Conservation (phyloP, 1,140 invertebrate genomes). For the Myzus persicae region DNA sequence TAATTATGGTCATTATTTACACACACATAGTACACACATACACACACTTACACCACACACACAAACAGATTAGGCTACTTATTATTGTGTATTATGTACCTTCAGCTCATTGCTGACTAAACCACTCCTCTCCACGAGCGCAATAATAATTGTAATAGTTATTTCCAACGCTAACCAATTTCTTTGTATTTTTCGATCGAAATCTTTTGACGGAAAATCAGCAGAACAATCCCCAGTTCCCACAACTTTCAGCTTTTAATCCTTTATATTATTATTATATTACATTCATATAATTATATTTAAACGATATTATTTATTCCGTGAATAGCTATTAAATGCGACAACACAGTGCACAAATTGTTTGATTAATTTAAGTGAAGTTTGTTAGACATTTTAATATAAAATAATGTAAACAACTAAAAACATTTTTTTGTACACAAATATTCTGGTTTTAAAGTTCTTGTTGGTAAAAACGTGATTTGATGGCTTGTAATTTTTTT, state of each 20-base stretch:
- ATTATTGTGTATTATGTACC: background rate
- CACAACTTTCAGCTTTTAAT: background rate
- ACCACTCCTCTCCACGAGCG: background rate
- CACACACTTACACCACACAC: background rate
- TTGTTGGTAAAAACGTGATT: background rate
- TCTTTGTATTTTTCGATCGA: background rate
- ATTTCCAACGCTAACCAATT: background rate
- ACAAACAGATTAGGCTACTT: background rate
- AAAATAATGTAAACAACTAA: background rate
- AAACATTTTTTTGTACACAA: background rate
- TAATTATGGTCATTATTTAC: constrained; percentile 2
- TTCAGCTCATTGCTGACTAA: background rate
- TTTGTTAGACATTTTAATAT: background rate
- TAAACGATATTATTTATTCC: background rate
- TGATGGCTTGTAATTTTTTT: background rate
- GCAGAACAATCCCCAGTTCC: background rate
- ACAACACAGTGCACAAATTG: background rate
- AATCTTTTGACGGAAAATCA: background rate
- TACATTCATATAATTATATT: background rate
- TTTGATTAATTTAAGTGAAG: background rate
- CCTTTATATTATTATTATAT: too few species aligned
- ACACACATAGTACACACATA: background rate
- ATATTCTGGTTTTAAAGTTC: background rate
- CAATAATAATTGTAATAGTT: background rate
- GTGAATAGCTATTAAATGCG: background rate